Conservation (phyloP, 2,797 vertebrate genomes). For the Falco concolor region DNA sequence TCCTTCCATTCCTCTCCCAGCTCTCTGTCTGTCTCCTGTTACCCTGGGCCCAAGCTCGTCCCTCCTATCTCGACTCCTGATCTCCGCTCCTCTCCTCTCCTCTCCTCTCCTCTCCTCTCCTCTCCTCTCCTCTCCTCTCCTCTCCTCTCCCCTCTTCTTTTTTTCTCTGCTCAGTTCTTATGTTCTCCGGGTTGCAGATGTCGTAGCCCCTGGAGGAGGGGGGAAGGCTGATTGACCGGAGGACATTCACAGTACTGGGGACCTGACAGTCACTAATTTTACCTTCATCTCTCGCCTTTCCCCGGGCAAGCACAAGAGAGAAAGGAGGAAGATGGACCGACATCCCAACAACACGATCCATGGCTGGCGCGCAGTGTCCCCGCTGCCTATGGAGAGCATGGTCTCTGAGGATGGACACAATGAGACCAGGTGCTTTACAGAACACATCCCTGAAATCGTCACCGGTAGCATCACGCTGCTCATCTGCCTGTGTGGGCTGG, state of each 20-base stretch:
- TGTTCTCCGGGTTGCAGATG: neutral
- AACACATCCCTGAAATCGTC: neutral
- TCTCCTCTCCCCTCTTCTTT: no score
- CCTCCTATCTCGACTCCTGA: neutral
- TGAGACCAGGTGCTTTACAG: neutral
- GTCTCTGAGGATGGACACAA: neutral
- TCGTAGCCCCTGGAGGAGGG: neutral
- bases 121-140: no score
- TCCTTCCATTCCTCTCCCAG: neutral
- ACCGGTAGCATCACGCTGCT: conserved; percentile 47
- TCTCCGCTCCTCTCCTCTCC: neutral
- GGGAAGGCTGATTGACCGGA: neutral
- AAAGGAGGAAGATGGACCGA: neutral
- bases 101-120: no score
- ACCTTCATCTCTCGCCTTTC: neutral
- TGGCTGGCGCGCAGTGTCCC: neutral
- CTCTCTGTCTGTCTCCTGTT: neutral
- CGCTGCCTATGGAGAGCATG: rapidly evolving
- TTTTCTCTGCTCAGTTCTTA: neutral
- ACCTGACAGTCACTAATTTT: neutral
- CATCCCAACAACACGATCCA: neutral
- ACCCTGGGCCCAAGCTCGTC: neutral
- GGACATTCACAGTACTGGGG: neutral
- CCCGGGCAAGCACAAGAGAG: neutral
- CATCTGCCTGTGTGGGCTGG: conserved; percentile 58